These are phyloP conservation scores for Prosopocoilus inquinatus DNA, from an alignment of 2,888 invertebrate genomes.

Conservation along the genomic window DNA sequence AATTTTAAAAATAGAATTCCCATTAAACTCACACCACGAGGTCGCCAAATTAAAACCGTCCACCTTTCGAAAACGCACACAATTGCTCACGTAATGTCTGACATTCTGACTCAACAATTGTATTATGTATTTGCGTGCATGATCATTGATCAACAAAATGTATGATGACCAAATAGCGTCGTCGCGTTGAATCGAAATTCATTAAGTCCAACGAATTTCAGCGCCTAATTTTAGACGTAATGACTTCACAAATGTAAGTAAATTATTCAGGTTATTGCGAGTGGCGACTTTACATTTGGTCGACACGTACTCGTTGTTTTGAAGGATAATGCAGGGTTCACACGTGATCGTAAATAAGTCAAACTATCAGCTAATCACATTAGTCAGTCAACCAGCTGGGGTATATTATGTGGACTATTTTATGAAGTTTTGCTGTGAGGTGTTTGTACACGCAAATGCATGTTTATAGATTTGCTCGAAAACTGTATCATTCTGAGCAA, in stretches of 20 bases:
- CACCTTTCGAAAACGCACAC: too few relatives aligned
- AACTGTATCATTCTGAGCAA: not conserved
- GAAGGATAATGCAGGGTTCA: conserved; percentile 18
- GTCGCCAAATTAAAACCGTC: not conserved
- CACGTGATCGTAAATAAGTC: conserved; percentile 23
- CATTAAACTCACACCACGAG: too few relatives aligned
- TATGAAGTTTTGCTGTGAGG: not conserved
- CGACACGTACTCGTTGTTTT: not conserved
- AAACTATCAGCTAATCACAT: conserved; percentile 20
- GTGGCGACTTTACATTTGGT: conserved; percentile 6
- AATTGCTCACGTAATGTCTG: too few relatives aligned
- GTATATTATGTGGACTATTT: conserved; percentile 1
- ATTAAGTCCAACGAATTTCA: too few relatives aligned
- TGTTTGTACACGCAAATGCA: not conserved
- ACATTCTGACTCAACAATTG: too few relatives aligned
- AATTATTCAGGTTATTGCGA: conserved; percentile 7
- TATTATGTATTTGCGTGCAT: too few relatives aligned
- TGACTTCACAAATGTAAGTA: conserved; percentile 6
- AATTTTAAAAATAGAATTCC: too few relatives aligned
- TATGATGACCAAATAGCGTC: not conserved
- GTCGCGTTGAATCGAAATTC: too few relatives aligned
- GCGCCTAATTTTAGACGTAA: not conserved
- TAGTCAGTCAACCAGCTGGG: conserved; percentile 7
- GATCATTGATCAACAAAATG: too few relatives aligned
- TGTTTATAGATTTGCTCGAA: not conserved